A percentile compares a stretch with the other conserved stretches of the same genome.
Evolutionary conservation across 2,797 vertebrate genomes (phyloP).

Genomic region (Fistularia commersonii): DNA sequence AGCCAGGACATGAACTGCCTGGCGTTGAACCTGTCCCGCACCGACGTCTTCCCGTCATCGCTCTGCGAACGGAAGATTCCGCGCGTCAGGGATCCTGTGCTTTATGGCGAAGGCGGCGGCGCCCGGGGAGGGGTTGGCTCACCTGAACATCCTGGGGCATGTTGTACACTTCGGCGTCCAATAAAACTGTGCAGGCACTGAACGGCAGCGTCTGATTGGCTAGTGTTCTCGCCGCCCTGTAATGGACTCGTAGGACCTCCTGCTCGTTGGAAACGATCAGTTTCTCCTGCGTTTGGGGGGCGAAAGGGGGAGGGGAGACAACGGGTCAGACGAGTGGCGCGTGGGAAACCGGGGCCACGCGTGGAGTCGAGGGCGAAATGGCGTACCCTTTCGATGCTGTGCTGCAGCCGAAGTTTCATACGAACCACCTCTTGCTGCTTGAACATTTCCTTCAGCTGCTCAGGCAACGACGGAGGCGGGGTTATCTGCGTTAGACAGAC

Average conservation of each 20-base stretch:
- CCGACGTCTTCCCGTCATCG: conserved; percentile 96
- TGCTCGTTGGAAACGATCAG: conserved; percentile 98
- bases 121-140: conserved; percentile 1
- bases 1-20: conserved; percentile 99
- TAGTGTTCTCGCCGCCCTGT: conserved; percentile 93
- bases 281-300: conserved; percentile 82
- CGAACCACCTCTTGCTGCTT: conserved; percentile 96
- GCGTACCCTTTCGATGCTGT: conserved; percentile 94
- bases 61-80: conserved; percentile 68
- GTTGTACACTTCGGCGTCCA: conserved; percentile 97
- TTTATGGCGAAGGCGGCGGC: too few species aligned
- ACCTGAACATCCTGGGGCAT: conserved; percentile 96
- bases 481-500: conserved; percentile 81
- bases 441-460: conserved; percentile 97
- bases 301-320: too few species aligned
- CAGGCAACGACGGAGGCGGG: conserved; percentile 92
- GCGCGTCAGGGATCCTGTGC: too few species aligned
- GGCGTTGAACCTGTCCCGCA: conserved; percentile 95
- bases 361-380: neutral
- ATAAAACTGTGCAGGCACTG: conserved; percentile 94
- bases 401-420: conserved; percentile 95
- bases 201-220: conserved; percentile 98
- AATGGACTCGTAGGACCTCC: conserved; percentile 95
- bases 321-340: too few species aligned
- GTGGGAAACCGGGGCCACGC: neutral